Percentiles rank a stretch among this genome's conserved stretches.
Conservation (phyloP, 1,140 invertebrate genomes). For the Euborellia annulipes region DNA sequence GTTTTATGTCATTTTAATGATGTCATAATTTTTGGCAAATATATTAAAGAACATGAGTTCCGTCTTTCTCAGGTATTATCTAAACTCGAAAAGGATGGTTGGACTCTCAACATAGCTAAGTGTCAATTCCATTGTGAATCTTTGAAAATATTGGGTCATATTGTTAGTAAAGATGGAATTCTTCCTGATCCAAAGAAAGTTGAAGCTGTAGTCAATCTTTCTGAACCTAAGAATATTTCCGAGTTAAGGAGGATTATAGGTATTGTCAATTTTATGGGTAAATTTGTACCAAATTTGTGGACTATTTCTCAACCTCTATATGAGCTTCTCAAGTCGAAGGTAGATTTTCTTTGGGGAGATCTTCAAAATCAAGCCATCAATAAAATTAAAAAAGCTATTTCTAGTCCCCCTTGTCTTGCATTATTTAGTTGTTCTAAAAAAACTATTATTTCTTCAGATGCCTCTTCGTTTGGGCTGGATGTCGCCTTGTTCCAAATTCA, state of each 20-base stretch:
- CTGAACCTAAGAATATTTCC: neutral
- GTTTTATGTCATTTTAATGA: neutral
- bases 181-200: neutral
- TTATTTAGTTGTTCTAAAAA: constrained; percentile 16
- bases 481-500: constrained; percentile 17
- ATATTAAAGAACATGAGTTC: neutral
- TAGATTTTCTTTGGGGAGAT: constrained; percentile 17
- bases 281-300: constrained; percentile 22
- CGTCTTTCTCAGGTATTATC: neutral
- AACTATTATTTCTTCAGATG: constrained; percentile 8
- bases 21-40: neutral
- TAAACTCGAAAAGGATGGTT: neutral
- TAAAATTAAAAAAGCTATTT: constrained; percentile 17
- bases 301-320: constrained; percentile 15
- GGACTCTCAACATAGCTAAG: neutral
- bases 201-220: neutral
- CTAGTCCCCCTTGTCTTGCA: constrained; percentile 17
- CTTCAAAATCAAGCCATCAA: constrained; percentile 15
- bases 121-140: neutral
- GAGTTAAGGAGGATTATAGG: constrained; percentile 17
- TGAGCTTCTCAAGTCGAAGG: constrained; percentile 16
- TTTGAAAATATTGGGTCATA: neutral
- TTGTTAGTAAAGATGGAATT: neutral
- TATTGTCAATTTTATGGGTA: constrained; percentile 26
- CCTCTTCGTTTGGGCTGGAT: constrained; percentile 12